A percentile compares a stretch with the other conserved stretches of the same genome.
phyloP scores from a whole-genome alignment of 2,888 invertebrate species.

The Nineta flava region DNA sequence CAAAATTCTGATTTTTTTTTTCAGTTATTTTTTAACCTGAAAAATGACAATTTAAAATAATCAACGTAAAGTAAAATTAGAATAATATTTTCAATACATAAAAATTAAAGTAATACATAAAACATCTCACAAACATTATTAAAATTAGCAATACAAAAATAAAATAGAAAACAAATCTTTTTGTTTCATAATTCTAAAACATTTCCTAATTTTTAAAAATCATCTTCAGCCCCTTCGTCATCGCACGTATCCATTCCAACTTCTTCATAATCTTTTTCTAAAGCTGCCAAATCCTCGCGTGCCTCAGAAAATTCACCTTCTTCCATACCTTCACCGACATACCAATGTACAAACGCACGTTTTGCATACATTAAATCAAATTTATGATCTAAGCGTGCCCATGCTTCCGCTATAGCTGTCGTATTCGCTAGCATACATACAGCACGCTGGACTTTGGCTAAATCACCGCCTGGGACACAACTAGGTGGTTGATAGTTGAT shows the following conservation, averaged over 20 bases:
- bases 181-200: too few relatives aligned
- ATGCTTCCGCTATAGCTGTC: conserved; percentile 48
- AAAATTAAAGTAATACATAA: too few relatives aligned
- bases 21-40: too few relatives aligned
- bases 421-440: conserved; percentile 52
- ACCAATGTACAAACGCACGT: conserved; percentile 94
- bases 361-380: conserved; percentile 60
- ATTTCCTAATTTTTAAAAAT: not conserved
- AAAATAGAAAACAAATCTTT: too few relatives aligned
- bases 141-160: too few relatives aligned
- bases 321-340: conserved; percentile 75
- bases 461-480: conserved; percentile 29
- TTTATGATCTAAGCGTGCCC: conserved; percentile 48
- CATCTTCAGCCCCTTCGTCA: conserved; percentile 27
- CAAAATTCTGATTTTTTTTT: too few relatives aligned
- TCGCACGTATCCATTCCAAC: conserved; percentile 44
- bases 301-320: conserved; percentile 79
- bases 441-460: conserved; percentile 41
- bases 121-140: too few relatives aligned
- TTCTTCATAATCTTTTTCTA: conserved; percentile 44
- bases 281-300: conserved; percentile 44
- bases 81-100: too few relatives aligned
- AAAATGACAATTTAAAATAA: too few relatives aligned
- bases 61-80: too few relatives aligned
- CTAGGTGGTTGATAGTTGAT: conserved; percentile 30